A percentile compares a stretch with the other conserved stretches of the same genome.
phyloP scores from a whole-genome alignment of 1,140 invertebrate species.

The Stenopsyche tienmushanensis region DNA sequence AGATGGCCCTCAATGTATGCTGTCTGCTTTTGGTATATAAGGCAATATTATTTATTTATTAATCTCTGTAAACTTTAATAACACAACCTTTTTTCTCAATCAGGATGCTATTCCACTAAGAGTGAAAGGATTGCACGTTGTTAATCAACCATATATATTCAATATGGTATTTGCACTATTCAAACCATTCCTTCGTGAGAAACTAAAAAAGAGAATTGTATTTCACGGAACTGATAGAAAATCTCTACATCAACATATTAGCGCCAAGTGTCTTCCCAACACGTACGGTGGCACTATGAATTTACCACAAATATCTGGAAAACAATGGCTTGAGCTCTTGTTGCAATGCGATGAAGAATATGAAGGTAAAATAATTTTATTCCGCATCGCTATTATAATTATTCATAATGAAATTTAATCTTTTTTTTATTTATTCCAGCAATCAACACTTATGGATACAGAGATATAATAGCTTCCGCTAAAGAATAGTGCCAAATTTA shows the following conservation, averaged over 20 bases:
- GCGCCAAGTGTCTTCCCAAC: conserved; percentile 73
- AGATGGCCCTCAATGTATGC: too few relatives aligned
- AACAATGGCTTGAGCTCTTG: conserved; percentile 72
- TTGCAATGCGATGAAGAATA: conserved; percentile 72
- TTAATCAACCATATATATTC: conserved; percentile 87
- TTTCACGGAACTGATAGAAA: conserved; percentile 84
- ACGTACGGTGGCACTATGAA: conserved; percentile 76
- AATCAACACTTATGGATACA: conserved; percentile 75
- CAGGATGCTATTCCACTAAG: conserved; percentile 78
- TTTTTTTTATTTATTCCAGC: conserved; percentile 58
- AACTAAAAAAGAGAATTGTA: conserved; percentile 71
- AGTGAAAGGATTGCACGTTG: conserved; percentile 82
- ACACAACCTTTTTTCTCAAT: too few relatives aligned
- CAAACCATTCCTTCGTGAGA: conserved; percentile 81
- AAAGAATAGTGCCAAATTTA: not conserved
- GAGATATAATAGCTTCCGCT: conserved; percentile 53
- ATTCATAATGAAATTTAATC: conserved; percentile 4
- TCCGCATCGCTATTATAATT: not conserved
- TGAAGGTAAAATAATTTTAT: conserved; percentile 56
- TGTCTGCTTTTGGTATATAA: not conserved
- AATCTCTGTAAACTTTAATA: too few relatives aligned
- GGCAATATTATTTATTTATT: not conserved
- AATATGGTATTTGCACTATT: conserved; percentile 85
- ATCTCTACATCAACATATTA: conserved; percentile 76
- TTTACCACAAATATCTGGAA: conserved; percentile 63